Conservation (phyloP, 2,888 invertebrate genomes). For the Caenorhabditis afra region DNA sequence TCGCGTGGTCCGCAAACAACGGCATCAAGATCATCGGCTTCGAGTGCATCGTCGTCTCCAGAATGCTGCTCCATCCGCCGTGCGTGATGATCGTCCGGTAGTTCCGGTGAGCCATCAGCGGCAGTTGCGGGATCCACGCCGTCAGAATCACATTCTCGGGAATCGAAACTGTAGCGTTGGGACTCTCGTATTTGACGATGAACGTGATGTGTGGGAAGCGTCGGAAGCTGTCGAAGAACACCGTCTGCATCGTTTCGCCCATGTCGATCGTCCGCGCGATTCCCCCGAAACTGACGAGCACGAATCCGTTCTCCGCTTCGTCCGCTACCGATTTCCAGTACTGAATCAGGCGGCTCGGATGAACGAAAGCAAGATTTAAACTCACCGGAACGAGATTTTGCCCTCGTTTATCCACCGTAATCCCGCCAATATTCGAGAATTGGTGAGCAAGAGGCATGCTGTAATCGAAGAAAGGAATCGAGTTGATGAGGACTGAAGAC, state of each 20-base stretch:
- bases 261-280: conserved; percentile 76
- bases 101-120: conserved; percentile 73
- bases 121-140: conserved; percentile 74
- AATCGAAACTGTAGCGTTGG: conserved; percentile 27
- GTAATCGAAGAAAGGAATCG: conserved; percentile 73
- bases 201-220: conserved; percentile 71
- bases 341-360: conserved; percentile 58
- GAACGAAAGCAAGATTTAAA: too few relatives aligned
- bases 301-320: conserved; percentile 61
- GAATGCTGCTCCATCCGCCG: conserved; percentile 76
- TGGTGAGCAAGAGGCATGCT: conserved; percentile 69
- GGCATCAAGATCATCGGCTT: conserved; percentile 77
- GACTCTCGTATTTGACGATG: conserved; percentile 71
- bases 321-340: conserved; percentile 71
- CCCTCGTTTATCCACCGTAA: conserved; percentile 63
- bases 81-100: conserved; percentile 75
- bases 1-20: conserved; percentile 75
- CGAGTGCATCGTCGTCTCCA: conserved; percentile 69
- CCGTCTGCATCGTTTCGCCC: conserved; percentile 62
- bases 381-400: conserved; percentile 39
- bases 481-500: conserved; percentile 71
- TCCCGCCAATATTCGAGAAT: conserved; percentile 69
- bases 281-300: conserved; percentile 76
- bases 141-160: conserved; percentile 66
- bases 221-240: conserved; percentile 65